These are phyloP conservation scores for Muschampia plurimacula DNA, from an alignment of 2,888 invertebrate species.

Conservation along the genomic window DNA sequence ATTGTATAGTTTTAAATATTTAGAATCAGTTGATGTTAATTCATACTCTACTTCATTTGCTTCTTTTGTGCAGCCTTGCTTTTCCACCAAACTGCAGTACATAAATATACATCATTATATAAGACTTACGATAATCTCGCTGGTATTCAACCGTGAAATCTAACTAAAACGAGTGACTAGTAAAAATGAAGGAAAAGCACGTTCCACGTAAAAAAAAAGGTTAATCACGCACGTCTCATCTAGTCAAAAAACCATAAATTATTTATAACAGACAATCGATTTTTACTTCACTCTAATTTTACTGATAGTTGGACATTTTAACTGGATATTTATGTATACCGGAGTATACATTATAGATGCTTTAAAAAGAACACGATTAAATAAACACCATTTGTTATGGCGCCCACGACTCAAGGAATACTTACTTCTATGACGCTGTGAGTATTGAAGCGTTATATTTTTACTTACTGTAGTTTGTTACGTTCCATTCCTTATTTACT, in stretches of 20 bases:
- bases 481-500: too few species aligned
- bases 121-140: neutral
- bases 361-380: too few species aligned
- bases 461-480: too few species aligned
- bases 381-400: too few species aligned
- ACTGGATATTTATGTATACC: neutral
- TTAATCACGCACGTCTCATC: conserved; percentile 6
- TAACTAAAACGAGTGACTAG: conserved; percentile 53
- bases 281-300: neutral
- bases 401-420: too few species aligned
- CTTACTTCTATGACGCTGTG: too few species aligned
- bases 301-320: neutral
- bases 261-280: neutral
- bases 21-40: too few species aligned
- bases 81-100: neutral
- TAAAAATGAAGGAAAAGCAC: conserved; percentile 9
- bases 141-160: conserved; percentile 1
- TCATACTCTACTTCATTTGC: too few species aligned
- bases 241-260: neutral
- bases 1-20: too few species aligned
- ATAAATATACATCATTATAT: neutral
- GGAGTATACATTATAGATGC: too few species aligned
- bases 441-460: too few species aligned
- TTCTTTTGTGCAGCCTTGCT: neutral
- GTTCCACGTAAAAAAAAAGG: neutral